Evolutionary conservation across 2,797 vertebrate genomes (phyloP).

Genomic region (Melopsittacus undulatus): DNA sequence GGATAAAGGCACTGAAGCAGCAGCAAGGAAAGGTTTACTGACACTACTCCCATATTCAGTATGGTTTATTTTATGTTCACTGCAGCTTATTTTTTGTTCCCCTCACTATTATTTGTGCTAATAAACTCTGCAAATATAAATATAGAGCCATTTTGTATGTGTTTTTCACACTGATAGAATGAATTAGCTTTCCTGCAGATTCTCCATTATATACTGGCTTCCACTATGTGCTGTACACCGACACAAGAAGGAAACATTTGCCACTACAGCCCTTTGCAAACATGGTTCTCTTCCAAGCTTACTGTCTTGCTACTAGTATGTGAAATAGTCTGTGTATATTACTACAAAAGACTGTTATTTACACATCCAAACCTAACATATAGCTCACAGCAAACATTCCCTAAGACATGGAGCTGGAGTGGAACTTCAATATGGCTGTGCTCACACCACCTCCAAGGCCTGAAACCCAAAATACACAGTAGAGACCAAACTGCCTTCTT

Average conservation of each 20-base stretch:
- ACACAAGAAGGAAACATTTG: neutral
- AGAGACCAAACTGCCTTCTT: neutral
- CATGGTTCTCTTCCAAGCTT: neutral
- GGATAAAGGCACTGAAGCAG: neutral
- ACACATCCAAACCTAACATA: neutral
- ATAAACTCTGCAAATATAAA: neutral
- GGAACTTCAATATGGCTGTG: neutral
- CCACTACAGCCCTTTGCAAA: conserved; percentile 32
- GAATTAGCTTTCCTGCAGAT: neutral
- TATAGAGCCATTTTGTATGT: neutral
- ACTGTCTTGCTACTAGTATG: neutral
- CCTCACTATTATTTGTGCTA: neutral
- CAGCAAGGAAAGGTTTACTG: neutral
- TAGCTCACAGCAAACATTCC: neutral
- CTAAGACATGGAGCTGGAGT: neutral
- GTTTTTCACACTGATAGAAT: neutral
- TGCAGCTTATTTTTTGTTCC: neutral
- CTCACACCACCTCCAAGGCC: neutral
- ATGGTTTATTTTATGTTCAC: neutral
- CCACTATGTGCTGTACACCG: neutral
- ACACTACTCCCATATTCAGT: neutral
- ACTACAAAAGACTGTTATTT: neutral
- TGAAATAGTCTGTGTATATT: neutral
- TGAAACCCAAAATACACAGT: neutral
- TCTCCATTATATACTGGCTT: neutral